A percentile compares a stretch with the other conserved stretches of the same genome.
Conservation (phyloP, 2,113 vertebrate genomes). For the Hylia prasina region DNA sequence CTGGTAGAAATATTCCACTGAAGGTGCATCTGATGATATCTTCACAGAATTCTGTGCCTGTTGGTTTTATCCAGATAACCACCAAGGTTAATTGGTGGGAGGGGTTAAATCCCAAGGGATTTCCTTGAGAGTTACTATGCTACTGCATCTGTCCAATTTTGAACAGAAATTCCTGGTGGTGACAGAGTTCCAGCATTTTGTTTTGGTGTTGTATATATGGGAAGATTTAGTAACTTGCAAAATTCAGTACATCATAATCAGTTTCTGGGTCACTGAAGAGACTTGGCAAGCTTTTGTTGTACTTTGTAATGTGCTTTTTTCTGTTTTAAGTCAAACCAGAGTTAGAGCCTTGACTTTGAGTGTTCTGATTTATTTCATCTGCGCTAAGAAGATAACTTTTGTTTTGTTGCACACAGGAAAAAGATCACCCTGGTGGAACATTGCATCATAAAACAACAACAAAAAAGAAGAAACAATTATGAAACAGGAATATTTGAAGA, state of each 20-base stretch:
- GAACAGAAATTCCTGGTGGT: not conserved
- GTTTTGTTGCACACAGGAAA: not conserved
- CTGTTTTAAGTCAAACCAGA: not conserved
- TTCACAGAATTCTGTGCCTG: not conserved
- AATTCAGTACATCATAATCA: slow-evolving; percentile 30
- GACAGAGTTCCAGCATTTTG: not conserved
- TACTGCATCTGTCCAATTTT: not conserved
- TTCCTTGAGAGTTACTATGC: not conserved
- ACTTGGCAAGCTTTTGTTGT: not conserved
- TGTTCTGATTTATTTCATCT: slow-evolving; percentile 10
- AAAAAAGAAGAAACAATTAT: not conserved
- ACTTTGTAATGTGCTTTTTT: not conserved
- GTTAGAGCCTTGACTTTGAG: not conserved
- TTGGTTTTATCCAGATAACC: not conserved
- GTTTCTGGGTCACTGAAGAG: slow-evolving; percentile 29
- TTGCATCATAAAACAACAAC: not conserved
- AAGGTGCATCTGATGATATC: not conserved
- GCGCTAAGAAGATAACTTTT: not conserved
- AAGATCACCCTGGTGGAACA: not conserved
- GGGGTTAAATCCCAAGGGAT: not conserved
- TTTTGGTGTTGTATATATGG: not conserved
- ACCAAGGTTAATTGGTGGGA: not conserved
- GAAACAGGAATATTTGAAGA: not conserved
- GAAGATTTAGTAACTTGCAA: slow-evolving; percentile 10
- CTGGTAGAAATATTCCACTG: not conserved